Base-by-base conservation (phyloP, 2,797 vertebrate species). In the Echiichthys vipera region DNA sequence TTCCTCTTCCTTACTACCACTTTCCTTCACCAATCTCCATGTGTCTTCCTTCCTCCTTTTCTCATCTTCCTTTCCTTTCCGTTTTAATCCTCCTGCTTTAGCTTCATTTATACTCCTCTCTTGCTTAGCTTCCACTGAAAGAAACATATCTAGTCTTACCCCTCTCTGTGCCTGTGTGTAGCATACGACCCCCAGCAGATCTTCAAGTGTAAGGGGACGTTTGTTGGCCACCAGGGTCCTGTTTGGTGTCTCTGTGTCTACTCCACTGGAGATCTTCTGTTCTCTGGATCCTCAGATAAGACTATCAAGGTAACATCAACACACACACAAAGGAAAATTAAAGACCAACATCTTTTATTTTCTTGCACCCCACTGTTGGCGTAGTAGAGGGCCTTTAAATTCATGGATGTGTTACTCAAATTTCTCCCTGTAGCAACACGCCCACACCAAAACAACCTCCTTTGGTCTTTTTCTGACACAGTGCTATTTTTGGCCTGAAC, bases 141-240 rank as follows among this genome's bases (percentile, higher is more conserved):
- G 55, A 32, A 17, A 7, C 43, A 37, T 8, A 45, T 37, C 51
- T 45, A 29, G 1, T 77, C 59, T 55, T 12, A 74, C 30, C 12
- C 17, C 0, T 81, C 22, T 81, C 20, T 78, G 12, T 81, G 65
- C 30, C 25, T 68, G 42, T 65, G 59, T 89, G 12, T 82, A 99
- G 98, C 98, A 7, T 99, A 99, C 0, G 98, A 99, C 81, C 98
- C 98, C 5, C 98, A 99, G 95, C 98, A 99, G 93, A 99, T 99
- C 94, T 99, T 99, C 91, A 99, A 99, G 90, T 99, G 98, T 88
- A 99, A 99, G 88, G 98, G 98, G 15, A 99, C 98, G 3, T 99
- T 99, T 22, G 98, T 99, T 65, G 98, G 98, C 15, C 98, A 99
- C 91, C 98, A 99, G 88, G 98, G 98, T 69, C 98, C 98, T 0